Evolutionary conservation across 2,113 vertebrate genomes (phyloP), one percentile per base, ranked within the genome.

Genomic region (Laterallus jamaicensis): DNA sequence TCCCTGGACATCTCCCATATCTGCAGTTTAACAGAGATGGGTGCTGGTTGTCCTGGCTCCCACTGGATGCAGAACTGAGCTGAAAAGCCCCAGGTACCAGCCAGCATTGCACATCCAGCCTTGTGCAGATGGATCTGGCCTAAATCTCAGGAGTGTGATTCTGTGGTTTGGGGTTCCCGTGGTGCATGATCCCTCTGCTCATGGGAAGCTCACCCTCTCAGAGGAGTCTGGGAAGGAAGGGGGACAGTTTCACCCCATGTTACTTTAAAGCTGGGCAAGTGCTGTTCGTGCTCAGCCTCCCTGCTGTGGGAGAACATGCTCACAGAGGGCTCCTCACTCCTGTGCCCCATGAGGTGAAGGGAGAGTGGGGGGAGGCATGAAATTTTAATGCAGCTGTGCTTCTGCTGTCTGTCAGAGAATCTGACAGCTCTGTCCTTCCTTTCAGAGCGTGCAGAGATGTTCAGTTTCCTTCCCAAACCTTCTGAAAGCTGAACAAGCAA

Each of bases 401-500:
- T 50, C 76, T 92, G 31, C 70, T 0, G 1, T 50, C 62, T 81
- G 55, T 94, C 82, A 89, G 88, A 49, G 74, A 39, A 77, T 52
- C 81, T 95, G 90, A 67, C 90, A 64, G 79, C 17, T 39, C 79
- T 76, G 47, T 60, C 60, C 44, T 44, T 93, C 26, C 44, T 87
- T 69, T 39, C 2, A 0, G 26, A 50, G 73, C 0, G 0, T 75
- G 71, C 64, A 37, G 86, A 81, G 67, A 84, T 70, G 55, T 78
- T 87, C 50, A 64, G 31, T 88, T 96, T 93, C 52, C 76, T 88
- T 92, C 76, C 35, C 52, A 91, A 95, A 89, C 7, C 9, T 84
- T 56, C 74, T 70, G n/a, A 62, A 80, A 84, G 84, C 90, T 90
- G 86, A 95, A 91, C 77, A 92, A 96, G 93, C 94, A 92, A 87